Conservation (phyloP, 2,797 vertebrate genomes). For the Masticophis lateralis region DNA sequence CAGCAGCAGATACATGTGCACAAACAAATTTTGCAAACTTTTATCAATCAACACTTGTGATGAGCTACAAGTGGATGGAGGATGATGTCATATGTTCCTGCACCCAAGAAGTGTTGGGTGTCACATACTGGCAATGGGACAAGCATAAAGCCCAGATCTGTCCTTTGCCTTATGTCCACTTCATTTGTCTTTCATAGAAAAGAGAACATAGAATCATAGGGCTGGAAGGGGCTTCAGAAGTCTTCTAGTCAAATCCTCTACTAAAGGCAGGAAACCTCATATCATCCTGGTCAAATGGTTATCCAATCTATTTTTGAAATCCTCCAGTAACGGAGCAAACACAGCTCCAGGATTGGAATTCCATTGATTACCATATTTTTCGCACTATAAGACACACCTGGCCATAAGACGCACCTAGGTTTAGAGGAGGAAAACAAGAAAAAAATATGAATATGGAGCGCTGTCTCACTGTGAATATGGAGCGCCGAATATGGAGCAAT, state of each 20-base stretch:
- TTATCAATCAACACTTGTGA: not conserved
- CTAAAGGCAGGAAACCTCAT: not conserved
- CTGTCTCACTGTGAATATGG: too few relatives aligned
- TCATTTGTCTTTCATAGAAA: not conserved
- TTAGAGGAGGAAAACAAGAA: too few relatives aligned
- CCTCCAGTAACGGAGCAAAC: not conserved
- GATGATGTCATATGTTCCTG: not conserved
- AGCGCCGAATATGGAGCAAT: too few relatives aligned
- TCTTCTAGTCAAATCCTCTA: not conserved
- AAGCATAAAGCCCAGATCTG: not conserved
- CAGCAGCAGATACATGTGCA: not conserved
- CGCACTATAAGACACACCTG: too few relatives aligned
- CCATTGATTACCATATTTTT: not conserved
- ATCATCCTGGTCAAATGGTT: not conserved
- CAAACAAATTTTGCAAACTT: not conserved
- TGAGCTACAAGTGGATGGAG: not conserved
- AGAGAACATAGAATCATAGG: not conserved
- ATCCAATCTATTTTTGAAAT: not conserved
- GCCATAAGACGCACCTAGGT: too few relatives aligned
- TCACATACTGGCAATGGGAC: not conserved
- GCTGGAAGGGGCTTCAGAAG: not conserved
- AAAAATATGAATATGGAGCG: too few relatives aligned
- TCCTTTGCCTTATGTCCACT: not conserved
- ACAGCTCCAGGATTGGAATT: not conserved
- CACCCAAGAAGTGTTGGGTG: not conserved